These are phyloP conservation scores for Bovichtus diacanthus DNA, from an alignment of 2,797 vertebrate species.

Conservation along the genomic window DNA sequence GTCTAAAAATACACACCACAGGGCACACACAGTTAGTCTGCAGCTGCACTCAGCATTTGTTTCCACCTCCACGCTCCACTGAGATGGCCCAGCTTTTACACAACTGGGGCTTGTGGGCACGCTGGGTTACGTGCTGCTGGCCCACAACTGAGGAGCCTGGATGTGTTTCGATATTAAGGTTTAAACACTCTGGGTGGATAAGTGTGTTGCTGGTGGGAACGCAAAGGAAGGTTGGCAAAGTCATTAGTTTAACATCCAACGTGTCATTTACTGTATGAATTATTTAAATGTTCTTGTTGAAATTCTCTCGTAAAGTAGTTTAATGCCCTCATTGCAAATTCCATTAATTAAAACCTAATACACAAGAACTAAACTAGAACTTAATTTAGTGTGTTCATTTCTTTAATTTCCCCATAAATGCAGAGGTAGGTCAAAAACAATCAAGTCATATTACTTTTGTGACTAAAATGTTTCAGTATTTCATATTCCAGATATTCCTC, in stretches of 20 bases:
- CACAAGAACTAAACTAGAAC: neutral
- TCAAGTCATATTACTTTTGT: neutral
- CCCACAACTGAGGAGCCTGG: conserved; percentile 38
- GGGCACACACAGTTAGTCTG: conserved; percentile 76
- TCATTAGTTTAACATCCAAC: neutral
- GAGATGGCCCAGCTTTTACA: conserved; percentile 77
- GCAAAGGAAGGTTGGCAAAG: neutral
- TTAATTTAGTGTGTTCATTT: neutral
- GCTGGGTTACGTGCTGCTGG: conserved; percentile 52
- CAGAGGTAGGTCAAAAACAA: neutral
- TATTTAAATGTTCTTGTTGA: neutral
- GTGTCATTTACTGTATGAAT: neutral
- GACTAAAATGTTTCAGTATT: conserved; percentile 1
- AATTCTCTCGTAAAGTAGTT: neutral
- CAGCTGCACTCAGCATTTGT: conserved; percentile 79
- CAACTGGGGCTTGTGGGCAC: conserved; percentile 65
- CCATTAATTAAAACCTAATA: neutral
- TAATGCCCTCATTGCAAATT: neutral
- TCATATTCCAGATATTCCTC: neutral
- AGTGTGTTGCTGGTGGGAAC: conserved; percentile 5
- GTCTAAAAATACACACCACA: conserved; percentile 84
- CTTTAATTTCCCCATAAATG: accelerated
- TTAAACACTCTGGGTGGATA: conserved; percentile 3
- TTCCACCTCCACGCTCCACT: conserved; percentile 74
- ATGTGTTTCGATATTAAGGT: conserved; percentile 34